Conservation (phyloP, 2,888 invertebrate genomes). For the Caenorhabditis uteleia region DNA sequence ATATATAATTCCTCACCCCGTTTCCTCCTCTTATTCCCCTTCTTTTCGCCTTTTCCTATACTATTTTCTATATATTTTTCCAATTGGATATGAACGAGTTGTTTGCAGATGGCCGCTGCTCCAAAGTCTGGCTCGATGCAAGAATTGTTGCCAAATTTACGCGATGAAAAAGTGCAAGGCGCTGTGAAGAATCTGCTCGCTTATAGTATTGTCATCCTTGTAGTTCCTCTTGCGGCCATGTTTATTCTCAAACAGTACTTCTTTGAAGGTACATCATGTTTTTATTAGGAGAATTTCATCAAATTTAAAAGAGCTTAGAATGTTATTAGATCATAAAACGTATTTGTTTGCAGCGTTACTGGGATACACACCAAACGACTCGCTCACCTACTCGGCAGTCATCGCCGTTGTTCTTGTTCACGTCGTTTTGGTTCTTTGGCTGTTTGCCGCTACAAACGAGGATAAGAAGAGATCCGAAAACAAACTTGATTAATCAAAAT, state of each 20-base stretch:
- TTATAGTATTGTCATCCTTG: constrained; percentile 65
- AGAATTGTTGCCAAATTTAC: constrained; percentile 62
- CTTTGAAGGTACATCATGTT: constrained; percentile 59
- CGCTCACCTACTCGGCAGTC: constrained; percentile 67
- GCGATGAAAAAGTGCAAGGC: constrained; percentile 60
- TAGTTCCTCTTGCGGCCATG: constrained; percentile 67
- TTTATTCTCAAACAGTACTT: constrained; percentile 64
- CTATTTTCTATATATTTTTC: too few species aligned
- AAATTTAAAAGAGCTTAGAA: not conserved
- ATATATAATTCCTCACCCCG: too few species aligned
- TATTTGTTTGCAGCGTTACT: constrained; percentile 54
- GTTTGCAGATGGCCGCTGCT: constrained; percentile 28
- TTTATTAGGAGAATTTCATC: not conserved
- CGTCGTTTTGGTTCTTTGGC: constrained; percentile 64
- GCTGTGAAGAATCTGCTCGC: constrained; percentile 64
- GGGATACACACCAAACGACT: constrained; percentile 55
- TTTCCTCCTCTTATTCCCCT: too few species aligned
- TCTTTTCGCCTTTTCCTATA: too few species aligned
- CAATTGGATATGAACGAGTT: constrained; percentile 38
- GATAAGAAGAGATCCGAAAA: constrained; percentile 46
- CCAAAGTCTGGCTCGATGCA: constrained; percentile 42
- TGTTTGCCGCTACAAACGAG: constrained; percentile 47
- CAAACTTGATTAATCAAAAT: constrained; percentile 46
- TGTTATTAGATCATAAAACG: not conserved
- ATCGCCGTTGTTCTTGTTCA: constrained; percentile 67